Evolutionary conservation across 2,113 vertebrate species (phyloP), one percentile per base, ranked within the genome.

Genomic region (Notechis scutatus): DNA sequence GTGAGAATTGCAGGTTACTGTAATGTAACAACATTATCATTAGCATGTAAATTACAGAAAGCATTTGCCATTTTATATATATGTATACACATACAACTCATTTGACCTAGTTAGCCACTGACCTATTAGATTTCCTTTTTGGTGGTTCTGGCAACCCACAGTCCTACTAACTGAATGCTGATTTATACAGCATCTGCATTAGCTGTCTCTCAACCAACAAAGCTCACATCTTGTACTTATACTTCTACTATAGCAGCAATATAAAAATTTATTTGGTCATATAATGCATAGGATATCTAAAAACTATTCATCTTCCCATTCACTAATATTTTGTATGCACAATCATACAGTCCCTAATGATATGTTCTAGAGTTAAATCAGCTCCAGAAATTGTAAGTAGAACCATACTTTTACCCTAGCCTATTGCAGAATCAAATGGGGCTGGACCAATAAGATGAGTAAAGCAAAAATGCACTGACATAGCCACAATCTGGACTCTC

Each of bases 21-120:
- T 97, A 95, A 95, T 92, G 59, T 94, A 95, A 95, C 96, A 96
- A 95, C 92, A 93, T 93, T 54, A 93, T 94, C 57, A 92, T 96
- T 95, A 93, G 91, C 94, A 92, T 23, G 87, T 74, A 95, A 96
- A 96, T 95, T 87, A 96, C 91, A 94, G 92, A 85, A 87, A 95
- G 23, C 85, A 94, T 91, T 87, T 90, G 94, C 93, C 95, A 93
- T 94, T 47, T 47, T 8, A 47, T 47, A 47, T 47, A 47, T 47
- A 47, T 47, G 8, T 47, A 47, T 47, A 47, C 47, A 47, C 47
- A 47, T 47, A 14, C 61, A 69, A 69, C 26, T 15, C 64, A n/a
- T 69, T 29, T n/a, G 64, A 69, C 12, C 29, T n/a, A n/a, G 64
- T 69, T n/a, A 69, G 64, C 64, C 61, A 69, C 61, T n/a, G 29